These are phyloP conservation scores for Pristionchus arcanus DNA, from an alignment of 2,888 invertebrate species.

Conservation along the genomic window DNA sequence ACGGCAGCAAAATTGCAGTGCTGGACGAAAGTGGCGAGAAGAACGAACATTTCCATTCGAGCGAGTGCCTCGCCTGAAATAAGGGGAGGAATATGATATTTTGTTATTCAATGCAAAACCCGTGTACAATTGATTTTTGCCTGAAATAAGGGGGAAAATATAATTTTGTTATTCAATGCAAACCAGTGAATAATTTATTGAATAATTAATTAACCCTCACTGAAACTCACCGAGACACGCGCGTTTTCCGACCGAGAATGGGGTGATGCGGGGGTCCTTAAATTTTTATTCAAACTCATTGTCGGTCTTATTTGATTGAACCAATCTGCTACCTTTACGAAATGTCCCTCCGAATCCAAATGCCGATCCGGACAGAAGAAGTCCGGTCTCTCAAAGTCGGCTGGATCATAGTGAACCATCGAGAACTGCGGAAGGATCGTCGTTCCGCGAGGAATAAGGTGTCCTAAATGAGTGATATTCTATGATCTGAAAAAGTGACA, in stretches of 20 bases:
- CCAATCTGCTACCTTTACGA: slow-evolving; percentile 26
- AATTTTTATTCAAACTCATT: not conserved
- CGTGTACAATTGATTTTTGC: too few relatives aligned
- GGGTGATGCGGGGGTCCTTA: slow-evolving; percentile 41
- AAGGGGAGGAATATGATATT: too few relatives aligned
- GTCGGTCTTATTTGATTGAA: not conserved
- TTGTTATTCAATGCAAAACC: too few relatives aligned
- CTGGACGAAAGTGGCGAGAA: slow-evolving; percentile 5
- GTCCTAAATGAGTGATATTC: not conserved
- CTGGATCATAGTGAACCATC: slow-evolving; percentile 37
- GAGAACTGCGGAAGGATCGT: not conserved
- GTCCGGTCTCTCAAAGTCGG: not conserved
- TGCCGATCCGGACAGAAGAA: slow-evolving; percentile 48
- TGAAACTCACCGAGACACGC: slow-evolving; percentile 11
- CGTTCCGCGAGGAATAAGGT: not conserved
- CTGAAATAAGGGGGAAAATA: too few relatives aligned
- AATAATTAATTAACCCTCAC: not conserved
- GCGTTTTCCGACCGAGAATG: slow-evolving; percentile 39
- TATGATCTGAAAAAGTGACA: not conserved
- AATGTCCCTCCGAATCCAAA: slow-evolving; percentile 2
- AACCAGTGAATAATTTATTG: not conserved
- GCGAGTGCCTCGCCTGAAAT: not conserved
- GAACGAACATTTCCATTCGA: slow-evolving; percentile 4
- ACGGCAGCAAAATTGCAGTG: not conserved
- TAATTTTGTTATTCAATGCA: too few relatives aligned